Conservation (phyloP, 2,797 vertebrate genomes). For the Coendou prehensilis region DNA sequence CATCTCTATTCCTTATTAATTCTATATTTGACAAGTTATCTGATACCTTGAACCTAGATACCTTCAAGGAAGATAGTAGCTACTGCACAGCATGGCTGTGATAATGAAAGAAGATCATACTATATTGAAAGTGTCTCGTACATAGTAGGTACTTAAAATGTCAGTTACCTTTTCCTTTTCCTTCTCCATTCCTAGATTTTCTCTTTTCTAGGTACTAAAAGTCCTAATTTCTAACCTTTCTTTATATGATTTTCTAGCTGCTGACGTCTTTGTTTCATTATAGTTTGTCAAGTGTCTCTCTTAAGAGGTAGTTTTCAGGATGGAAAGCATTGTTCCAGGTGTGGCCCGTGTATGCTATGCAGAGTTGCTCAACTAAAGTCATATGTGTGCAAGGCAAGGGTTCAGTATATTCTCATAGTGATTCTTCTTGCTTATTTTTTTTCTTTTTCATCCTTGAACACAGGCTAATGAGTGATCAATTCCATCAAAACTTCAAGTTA, state of each 20-base stretch:
- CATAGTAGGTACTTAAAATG: conserved; percentile 34
- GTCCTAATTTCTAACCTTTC: neutral
- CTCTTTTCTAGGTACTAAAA: conserved; percentile 42
- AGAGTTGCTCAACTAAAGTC: conserved; percentile 52
- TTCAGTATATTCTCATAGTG: conserved; percentile 12
- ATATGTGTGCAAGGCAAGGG: conserved; percentile 31
- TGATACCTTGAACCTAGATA: conserved; percentile 29
- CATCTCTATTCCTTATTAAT: conserved; percentile 52
- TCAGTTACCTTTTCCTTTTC: neutral
- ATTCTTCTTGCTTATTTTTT: conserved; percentile 68
- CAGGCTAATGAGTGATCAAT: conserved; percentile 36
- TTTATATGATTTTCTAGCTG: conserved; percentile 14
- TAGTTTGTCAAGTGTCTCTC: conserved; percentile 46
- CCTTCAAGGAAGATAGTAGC: conserved; percentile 35
- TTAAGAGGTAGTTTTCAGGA: conserved; percentile 15
- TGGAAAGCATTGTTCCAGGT: conserved; percentile 13
- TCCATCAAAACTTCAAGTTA: conserved; percentile 70
- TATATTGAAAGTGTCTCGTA: neutral
- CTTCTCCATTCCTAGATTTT: neutral
- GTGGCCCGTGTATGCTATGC: neutral
- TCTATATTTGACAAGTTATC: conserved; percentile 31
- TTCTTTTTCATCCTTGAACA: conserved; percentile 48
- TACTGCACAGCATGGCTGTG: neutral
- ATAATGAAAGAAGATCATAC: conserved; percentile 2
- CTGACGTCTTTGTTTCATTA: conserved; percentile 49